A percentile compares a stretch with the other conserved stretches of the same genome.
These are phyloP conservation scores for Capitella teleta DNA, from an alignment of 1,140 invertebrate species.

Conservation along the genomic window DNA sequence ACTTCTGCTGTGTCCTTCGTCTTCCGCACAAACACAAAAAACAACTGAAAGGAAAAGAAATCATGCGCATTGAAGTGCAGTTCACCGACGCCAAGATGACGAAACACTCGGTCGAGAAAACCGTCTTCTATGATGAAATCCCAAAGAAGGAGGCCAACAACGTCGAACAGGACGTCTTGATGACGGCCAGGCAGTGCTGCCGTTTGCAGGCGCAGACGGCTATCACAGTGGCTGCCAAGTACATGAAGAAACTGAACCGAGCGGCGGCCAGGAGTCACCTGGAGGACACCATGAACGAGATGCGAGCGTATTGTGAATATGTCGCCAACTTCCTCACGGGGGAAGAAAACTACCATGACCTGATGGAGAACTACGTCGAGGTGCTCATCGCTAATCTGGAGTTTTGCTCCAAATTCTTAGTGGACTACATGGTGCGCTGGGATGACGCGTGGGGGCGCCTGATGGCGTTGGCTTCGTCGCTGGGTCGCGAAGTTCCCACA, in stretches of 20 bases:
- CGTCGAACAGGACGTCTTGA: not conserved
- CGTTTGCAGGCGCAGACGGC: not conserved
- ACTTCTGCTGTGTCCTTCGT: slow-evolving; percentile 6
- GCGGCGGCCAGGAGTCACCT: slow-evolving; percentile 2
- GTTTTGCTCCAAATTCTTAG: slow-evolving; percentile 1
- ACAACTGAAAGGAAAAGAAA: slow-evolving; percentile 10
- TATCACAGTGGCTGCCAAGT: slow-evolving; percentile 3
- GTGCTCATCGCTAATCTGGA: slow-evolving; percentile 9
- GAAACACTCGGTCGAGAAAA: not conserved
- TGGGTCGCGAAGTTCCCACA: slow-evolving; percentile 5
- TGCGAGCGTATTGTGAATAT: slow-evolving; percentile 3
- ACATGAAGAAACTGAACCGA: slow-evolving; percentile 7
- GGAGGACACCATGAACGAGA: slow-evolving; percentile 1
- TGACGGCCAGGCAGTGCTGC: not conserved
- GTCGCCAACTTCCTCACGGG: not conserved
- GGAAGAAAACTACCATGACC: slow-evolving; percentile 1
- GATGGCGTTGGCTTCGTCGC: slow-evolving; percentile 8
- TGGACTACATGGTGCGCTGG: slow-evolving; percentile 7
- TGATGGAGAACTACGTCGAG: slow-evolving; percentile 2
- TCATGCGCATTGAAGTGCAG: slow-evolving; percentile 4
- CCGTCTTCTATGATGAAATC: slow-evolving; percentile 6
- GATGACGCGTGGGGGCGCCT: slow-evolving; percentile 13
- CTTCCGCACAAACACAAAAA: slow-evolving; percentile 13
- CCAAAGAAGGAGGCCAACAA: slow-evolving; percentile 5
- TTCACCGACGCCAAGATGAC: not conserved